Percentiles rank a stretch among this genome's conserved stretches.
Evolutionary conservation across 2,113 vertebrate genomes (phyloP).

Genomic region (Myotis brandtii): DNA sequence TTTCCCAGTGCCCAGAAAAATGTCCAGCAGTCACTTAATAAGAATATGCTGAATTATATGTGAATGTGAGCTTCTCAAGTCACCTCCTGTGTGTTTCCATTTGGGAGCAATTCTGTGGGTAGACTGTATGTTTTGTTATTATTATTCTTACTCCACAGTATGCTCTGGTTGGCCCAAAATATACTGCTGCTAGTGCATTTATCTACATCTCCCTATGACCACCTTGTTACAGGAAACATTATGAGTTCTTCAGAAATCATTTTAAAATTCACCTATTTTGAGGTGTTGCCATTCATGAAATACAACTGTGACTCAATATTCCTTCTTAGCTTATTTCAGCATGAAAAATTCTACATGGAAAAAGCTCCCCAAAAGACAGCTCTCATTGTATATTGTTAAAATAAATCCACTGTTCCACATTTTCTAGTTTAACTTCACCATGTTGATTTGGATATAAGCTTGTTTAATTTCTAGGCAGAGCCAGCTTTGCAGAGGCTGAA

Average conservation of each 20-base stretch:
- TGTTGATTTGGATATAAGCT: not conserved
- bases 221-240: slow-evolving; percentile 33
- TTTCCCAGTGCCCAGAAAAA: not conserved
- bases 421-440: not conserved
- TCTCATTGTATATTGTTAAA: not conserved
- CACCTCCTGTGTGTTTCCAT: not conserved
- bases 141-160: not conserved
- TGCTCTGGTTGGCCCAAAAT: not conserved
- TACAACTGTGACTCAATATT: slow-evolving; percentile 53
- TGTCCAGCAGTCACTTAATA: not conserved
- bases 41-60: not conserved
- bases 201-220: slow-evolving; percentile 48
- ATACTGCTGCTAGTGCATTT: not conserved
- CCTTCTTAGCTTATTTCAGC: not conserved
- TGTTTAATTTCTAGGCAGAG: not conserved
- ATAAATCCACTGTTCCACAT: not conserved
- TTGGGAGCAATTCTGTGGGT: not conserved
- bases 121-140: not conserved
- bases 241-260: slow-evolving; percentile 69
- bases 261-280: slow-evolving; percentile 71
- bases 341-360: slow-evolving; percentile 56
- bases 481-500: not conserved
- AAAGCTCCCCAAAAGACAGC: not conserved
- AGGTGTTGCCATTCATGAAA: slow-evolving; percentile 62
- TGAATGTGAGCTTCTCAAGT: not conserved